Base-by-base conservation (phyloP, 2,797 vertebrate genomes). In the Schizopygopsis malacanthus region DNA sequence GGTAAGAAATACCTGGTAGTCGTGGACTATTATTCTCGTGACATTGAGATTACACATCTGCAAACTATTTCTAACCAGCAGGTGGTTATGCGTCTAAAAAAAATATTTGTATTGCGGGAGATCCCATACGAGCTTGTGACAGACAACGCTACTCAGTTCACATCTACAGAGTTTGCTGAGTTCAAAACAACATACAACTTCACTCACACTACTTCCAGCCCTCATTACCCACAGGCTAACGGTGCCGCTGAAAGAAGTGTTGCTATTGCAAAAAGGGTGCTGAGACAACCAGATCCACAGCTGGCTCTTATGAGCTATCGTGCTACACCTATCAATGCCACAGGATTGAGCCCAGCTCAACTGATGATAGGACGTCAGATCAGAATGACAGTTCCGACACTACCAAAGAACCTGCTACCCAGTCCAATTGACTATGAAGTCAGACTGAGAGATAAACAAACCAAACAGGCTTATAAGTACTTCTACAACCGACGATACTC, bases 141-240 rank as follows among this genome's bases (percentile, higher is more conserved):
- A 25, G 82, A 85, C 15, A 87, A 85, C 7, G 61, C 9, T 6
- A 85, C 86, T 16, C 83, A 85, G 69, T 87, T 84, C 16, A 39
- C 4, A 0, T 59, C 77, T 1, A 84, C 78, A 84, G 18, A 39
- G 39, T 87, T 87, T 52, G 52, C 8, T 0, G 63, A 87, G 61
- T 86, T 86, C 43, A 73, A 39, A 45, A 20, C 41, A 1, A 73
- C 41, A 18, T 79, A 71, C 1, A 12, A 16, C 10, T 81, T 86
- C 45, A 43, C 4, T 22, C 85, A 82, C 59, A 82, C 79, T 43
- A 82, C 72, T 20, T 86, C 72, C 6, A 86, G 72, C 8, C 80
- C 85, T 4, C 71, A 86, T 18, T 77, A 82, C 37, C 39, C 41
- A 43, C 79, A 86, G 45, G 79, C 69, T 39, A 82, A 45, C n/a